Percentiles rank a stretch among this genome's conserved stretches.
Conservation (phyloP, 30 jellyfish, hydroid and myxozoan genomes). For the Hydractinia echinata region DNA sequence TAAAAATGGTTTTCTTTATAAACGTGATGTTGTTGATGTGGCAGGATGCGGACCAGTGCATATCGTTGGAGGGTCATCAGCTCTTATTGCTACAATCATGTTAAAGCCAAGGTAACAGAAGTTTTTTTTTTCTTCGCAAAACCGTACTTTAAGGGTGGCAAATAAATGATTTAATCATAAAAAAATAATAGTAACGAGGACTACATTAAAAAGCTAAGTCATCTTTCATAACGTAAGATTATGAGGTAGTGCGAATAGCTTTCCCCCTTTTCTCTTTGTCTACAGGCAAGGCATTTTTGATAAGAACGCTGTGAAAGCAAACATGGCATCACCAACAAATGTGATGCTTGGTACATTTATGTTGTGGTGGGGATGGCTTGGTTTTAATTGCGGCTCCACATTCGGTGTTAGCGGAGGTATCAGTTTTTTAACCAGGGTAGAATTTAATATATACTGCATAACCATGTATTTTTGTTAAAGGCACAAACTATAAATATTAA, state of each 20-base stretch:
- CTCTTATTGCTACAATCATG: constrained; percentile 42
- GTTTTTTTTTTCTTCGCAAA: neutral
- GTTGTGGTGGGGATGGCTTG: constrained; percentile 20
- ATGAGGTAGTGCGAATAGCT: no score
- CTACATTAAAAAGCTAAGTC: no score
- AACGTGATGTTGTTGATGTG: constrained; percentile 36
- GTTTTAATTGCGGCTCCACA: constrained; percentile 67
- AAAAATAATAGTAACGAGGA: no score
- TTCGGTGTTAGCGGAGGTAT: constrained; percentile 85
- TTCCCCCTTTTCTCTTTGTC: no score
- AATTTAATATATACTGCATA: no score
- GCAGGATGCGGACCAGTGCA: constrained; percentile 51
- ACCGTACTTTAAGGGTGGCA: no score
- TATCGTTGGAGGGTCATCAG: constrained; percentile 61
- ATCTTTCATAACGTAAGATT: no score
- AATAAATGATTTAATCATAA: no score
- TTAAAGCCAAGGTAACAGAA: constrained; percentile 47
- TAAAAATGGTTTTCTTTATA: constrained; percentile 34
- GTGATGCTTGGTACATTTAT: constrained; percentile 76
- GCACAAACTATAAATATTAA: no score
- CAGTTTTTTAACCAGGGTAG: neutral
- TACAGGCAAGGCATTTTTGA: no score
- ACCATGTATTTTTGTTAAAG: no score
- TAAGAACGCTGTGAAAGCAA: neutral
- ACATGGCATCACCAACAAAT: constrained; percentile 70